A percentile compares a stretch with the other conserved stretches of the same genome.
Evolutionary conservation across 2,888 invertebrate species (phyloP).

Genomic region (Caenorhabditis sp.): DNA sequence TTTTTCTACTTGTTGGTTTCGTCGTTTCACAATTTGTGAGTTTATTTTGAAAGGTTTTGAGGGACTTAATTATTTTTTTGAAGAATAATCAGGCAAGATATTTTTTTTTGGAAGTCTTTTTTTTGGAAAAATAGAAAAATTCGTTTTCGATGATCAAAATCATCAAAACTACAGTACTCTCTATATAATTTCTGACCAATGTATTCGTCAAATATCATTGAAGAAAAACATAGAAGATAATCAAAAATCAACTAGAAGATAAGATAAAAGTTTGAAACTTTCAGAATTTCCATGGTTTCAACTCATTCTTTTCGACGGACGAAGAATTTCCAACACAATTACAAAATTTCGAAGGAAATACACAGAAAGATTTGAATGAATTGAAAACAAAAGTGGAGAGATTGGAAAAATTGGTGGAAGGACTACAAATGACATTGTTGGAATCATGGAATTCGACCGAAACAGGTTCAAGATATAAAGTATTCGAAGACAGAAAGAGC

Average conservation of each 20-base stretch:
- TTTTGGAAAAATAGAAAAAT: no score
- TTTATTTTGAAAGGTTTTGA: no score
- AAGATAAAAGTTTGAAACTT: background rate
- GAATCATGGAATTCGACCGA: conserved; percentile 54
- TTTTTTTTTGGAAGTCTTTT: no score
- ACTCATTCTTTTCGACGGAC: conserved; percentile 31
- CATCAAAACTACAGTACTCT: no score
- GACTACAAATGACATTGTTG: conserved; percentile 34
- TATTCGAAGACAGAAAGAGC: conserved; percentile 51
- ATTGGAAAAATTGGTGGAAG: conserved; percentile 29
- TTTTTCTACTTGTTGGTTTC: background rate
- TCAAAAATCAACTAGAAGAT: background rate
- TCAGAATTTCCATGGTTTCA: background rate
- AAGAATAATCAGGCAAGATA: no score
- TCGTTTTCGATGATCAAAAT: no score
- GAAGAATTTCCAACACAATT: conserved; percentile 37
- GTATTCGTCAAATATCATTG: no score
- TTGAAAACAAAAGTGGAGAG: conserved; percentile 28
- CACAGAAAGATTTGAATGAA: conserved; percentile 19
- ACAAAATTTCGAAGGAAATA: conserved; percentile 26
- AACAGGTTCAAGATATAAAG: conserved; percentile 48
- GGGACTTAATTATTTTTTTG: no score
- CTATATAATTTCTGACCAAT: no score
- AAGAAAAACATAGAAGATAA: background rate
- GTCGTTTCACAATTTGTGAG: background rate